Evolutionary conservation across 2,888 invertebrate genomes (phyloP).

Genomic region (Agrilus cyanescens): DNA sequence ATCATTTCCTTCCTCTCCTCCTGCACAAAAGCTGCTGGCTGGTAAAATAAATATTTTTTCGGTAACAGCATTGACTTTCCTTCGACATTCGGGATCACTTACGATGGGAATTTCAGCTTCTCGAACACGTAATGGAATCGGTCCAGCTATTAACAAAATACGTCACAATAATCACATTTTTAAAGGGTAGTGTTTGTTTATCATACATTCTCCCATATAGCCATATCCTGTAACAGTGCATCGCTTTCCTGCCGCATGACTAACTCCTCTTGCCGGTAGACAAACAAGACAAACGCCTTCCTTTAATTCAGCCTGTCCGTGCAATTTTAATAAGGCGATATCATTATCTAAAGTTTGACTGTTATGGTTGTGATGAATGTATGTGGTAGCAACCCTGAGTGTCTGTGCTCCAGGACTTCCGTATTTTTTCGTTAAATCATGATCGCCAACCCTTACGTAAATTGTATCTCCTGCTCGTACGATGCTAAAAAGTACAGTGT

Average conservation of each 20-base stretch:
- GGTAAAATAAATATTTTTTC: slow-evolving; percentile 90
- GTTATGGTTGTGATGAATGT: slow-evolving; percentile 93
- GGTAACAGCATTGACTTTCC: slow-evolving; percentile 88
- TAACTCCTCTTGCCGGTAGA: slow-evolving; percentile 77
- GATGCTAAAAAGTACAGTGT: slow-evolving; percentile 46
- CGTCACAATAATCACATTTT: neutral
- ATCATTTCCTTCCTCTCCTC: slow-evolving; percentile 85
- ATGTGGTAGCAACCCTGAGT: slow-evolving; percentile 79
- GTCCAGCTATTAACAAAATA: slow-evolving; percentile 55
- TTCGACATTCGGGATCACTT: slow-evolving; percentile 82
- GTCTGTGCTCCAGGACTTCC: slow-evolving; percentile 89
- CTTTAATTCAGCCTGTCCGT: slow-evolving; percentile 77
- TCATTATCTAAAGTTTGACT: slow-evolving; percentile 90
- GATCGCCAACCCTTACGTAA: slow-evolving; percentile 86
- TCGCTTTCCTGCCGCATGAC: slow-evolving; percentile 78
- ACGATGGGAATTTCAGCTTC: slow-evolving; percentile 89
- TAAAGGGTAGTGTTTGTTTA: neutral
- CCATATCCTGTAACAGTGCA: slow-evolving; percentile 92
- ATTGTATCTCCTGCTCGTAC: slow-evolving; percentile 90
- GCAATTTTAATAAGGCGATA: slow-evolving; percentile 80
- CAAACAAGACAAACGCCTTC: slow-evolving; percentile 81
- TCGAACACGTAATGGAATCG: slow-evolving; percentile 77
- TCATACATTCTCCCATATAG: slow-evolving; percentile 83
- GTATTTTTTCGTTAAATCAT: slow-evolving; percentile 80
- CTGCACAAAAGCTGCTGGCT: slow-evolving; percentile 88